Base-by-base conservation (phyloP, 2,888 invertebrate genomes). In the Hyposoter dolosus region DNA sequence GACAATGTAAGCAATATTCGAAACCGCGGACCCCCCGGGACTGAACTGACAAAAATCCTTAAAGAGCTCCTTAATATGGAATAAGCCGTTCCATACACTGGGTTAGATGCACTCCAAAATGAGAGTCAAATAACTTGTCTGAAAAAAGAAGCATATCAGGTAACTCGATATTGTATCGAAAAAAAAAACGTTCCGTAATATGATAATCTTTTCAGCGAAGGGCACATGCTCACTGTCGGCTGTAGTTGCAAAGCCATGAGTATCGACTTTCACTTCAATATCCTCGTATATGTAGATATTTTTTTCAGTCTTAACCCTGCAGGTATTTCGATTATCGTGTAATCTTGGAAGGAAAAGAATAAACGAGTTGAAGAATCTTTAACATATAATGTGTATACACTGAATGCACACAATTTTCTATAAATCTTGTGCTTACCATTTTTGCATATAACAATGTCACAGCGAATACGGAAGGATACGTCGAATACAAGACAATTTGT, bases 131-230 rank as follows among this genome's bases (percentile, higher is more conserved):
- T 83, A 77, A 68, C 43, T 56, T 35, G 35, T 60, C 47, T 53
- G 72, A 35, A 53, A 66, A 10, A 66, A 68, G 66, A 63, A 47
- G 60, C 28, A 45, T 45, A 83, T 78, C 66, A 65, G n/a, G 72
- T 79, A 79, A 83, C 35, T 56, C 74, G 74, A 83, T 83, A 79
- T 74, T 45, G 74, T 56, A 45, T 63, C 40, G 10, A 53, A 53
- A 66, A 60, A 60, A 50, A 50, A 78, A 72, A 77, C 40, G 43
- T 69, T 50, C 9, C 40, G 82, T 74, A 85, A 85, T 68, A 74
- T 60, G 82, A 85, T 82, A 72, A 82, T 85, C 82, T 80, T 82
- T 82, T 82, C 71, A 35, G 63, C 63, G 63, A 68, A 32, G 82
- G 15, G 82, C 53, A 71, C 63, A 71, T 78, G 77, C 72, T 72